A percentile compares a stretch with the other conserved stretches of the same genome.
Conservation (phyloP, 2,113 vertebrate species). For the Synodontis membranacea region DNA sequence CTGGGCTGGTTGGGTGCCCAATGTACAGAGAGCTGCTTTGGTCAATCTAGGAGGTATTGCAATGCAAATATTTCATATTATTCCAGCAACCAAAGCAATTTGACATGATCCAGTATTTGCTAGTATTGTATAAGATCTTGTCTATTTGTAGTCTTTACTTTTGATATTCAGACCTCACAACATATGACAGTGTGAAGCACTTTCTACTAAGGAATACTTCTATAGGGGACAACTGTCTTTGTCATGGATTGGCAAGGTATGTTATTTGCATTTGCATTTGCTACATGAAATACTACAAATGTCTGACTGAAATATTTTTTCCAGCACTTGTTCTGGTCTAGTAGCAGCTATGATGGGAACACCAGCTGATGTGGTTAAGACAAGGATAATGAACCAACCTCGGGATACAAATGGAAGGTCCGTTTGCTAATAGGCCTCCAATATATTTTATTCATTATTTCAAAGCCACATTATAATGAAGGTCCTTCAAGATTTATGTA, state of each 20-base stretch:
- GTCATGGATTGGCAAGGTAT: conserved; percentile 78
- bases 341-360: conserved; percentile 83
- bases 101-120: neutral
- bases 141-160: neutral
- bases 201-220: conserved; percentile 78
- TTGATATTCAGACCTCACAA: conserved; percentile 76
- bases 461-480: neutral
- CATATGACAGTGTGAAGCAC: conserved; percentile 83
- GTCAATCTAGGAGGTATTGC: conserved; percentile 84
- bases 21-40: conserved; percentile 83
- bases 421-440: neutral
- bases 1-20: conserved; percentile 87
- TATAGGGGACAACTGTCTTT: conserved; percentile 77
- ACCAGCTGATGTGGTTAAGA: conserved; percentile 85
- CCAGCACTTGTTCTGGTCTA: conserved; percentile 77
- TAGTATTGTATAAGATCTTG: neutral
- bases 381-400: conserved; percentile 86
- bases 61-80: neutral
- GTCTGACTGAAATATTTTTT: neutral
- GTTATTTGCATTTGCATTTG: neutral
- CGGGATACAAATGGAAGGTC: conserved; percentile 79
- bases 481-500: neutral
- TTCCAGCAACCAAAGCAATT: neutral
- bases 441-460: neutral
- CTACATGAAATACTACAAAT: neutral